phyloP scores from a whole-genome alignment of 2,888 invertebrate species.

The Acleris literana region DNA sequence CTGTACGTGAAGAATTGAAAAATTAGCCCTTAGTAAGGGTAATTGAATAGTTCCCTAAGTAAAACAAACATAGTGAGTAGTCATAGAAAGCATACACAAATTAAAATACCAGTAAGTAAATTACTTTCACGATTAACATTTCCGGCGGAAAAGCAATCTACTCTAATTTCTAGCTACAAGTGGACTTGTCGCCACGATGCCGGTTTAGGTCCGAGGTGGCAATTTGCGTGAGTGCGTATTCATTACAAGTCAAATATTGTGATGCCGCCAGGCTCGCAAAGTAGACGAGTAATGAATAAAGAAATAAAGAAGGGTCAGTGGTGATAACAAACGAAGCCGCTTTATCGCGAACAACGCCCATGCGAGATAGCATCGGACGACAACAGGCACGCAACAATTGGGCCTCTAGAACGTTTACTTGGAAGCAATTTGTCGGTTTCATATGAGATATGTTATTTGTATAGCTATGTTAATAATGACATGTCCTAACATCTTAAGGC shows the following conservation, averaged over 20 bases:
- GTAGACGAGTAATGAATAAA: slow-evolving; percentile 44
- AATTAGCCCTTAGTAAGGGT: no score
- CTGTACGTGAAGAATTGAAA: no score
- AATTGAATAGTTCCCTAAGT: no score
- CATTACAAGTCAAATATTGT: slow-evolving; percentile 59
- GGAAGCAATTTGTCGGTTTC: slow-evolving; percentile 52
- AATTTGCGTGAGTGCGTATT: slow-evolving; percentile 57
- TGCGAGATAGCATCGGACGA: slow-evolving; percentile 65
- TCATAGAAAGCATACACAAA: slow-evolving; percentile 42
- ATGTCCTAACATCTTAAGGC: slow-evolving; percentile 33
- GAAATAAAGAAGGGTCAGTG: slow-evolving; percentile 29
- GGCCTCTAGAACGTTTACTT: slow-evolving; percentile 55
- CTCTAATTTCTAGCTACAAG: slow-evolving; percentile 53
- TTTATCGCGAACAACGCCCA: slow-evolving; percentile 68
- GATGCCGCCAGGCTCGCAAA: slow-evolving; percentile 54
- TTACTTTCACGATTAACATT: slow-evolving; percentile 49
- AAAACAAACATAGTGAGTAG: background rate
- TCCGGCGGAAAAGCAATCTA: slow-evolving; percentile 55
- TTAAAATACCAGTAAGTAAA: slow-evolving; percentile 54
- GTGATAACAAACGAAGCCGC: slow-evolving; percentile 47
- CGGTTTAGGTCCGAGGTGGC: slow-evolving; percentile 51
- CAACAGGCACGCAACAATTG: slow-evolving; percentile 62
- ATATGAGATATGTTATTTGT: slow-evolving; percentile 47
- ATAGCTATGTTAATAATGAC: slow-evolving; percentile 39
- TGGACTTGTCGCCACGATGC: slow-evolving; percentile 51